Evolutionary conservation across 2,113 vertebrate genomes (phyloP).

Genomic region (Aegotheles bennettii): DNA sequence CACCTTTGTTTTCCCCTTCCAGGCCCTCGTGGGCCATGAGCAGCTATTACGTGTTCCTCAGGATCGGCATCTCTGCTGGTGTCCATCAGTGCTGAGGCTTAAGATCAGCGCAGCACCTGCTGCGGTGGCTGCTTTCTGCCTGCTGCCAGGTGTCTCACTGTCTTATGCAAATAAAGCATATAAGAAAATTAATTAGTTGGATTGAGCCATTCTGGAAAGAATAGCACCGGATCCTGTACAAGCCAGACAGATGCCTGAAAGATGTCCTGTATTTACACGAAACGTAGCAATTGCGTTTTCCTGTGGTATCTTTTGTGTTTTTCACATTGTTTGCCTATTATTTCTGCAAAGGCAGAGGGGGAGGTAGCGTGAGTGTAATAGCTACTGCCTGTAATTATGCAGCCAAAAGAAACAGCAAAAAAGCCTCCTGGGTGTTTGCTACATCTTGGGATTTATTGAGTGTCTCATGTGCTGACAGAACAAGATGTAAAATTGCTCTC

Average conservation of each 20-base stretch:
- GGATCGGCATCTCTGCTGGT: background rate
- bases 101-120: background rate
- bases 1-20: background rate
- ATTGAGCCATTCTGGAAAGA: background rate
- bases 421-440: background rate
- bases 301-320: background rate
- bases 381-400: background rate
- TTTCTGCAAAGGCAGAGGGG: background rate
- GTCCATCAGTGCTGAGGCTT: background rate
- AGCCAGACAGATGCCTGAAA: background rate
- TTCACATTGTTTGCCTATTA: background rate
- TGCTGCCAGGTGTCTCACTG: background rate
- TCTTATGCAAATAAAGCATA: background rate
- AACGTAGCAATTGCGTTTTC: background rate
- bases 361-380: background rate
- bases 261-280: background rate
- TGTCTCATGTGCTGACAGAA: constrained; percentile 3
- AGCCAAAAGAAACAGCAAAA: background rate
- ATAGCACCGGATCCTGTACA: background rate
- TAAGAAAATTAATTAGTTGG: background rate
- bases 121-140: background rate
- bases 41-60: background rate
- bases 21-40: rapidly evolving
- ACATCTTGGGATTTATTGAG: background rate
- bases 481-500: constrained; percentile 1